phyloP scores from a whole-genome alignment of 2,888 invertebrate species.

The Chymomyza amoena region DNA sequence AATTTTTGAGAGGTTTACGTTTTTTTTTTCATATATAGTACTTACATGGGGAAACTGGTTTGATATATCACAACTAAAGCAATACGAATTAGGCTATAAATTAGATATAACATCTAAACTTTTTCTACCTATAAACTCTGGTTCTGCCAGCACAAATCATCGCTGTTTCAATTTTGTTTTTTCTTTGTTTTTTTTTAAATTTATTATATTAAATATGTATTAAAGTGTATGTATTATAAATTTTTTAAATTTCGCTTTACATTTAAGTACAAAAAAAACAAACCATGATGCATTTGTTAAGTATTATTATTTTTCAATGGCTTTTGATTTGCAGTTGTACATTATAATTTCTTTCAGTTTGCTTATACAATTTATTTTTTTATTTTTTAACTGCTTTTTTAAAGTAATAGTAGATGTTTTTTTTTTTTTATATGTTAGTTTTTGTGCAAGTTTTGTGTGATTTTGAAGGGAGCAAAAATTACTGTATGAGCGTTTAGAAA shows the following conservation, averaged over 20 bases:
- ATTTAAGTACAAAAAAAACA: slow-evolving; percentile 4
- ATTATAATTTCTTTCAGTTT: slow-evolving; percentile 16
- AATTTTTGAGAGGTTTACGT: not conserved
- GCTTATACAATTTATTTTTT: slow-evolving; percentile 31
- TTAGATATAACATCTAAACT: slow-evolving; percentile 59
- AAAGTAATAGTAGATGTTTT: slow-evolving; percentile 60
- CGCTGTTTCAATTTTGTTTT: not conserved
- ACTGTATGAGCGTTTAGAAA: slow-evolving; percentile 65
- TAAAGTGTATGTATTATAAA: not conserved
- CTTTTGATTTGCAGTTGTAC: slow-evolving; percentile 7
- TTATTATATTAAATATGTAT: not conserved
- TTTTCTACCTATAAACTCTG: slow-evolving; percentile 64
- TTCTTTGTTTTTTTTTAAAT: not conserved
- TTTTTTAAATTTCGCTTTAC: not conserved
- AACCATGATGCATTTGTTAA: not conserved
- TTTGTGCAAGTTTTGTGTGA: slow-evolving; percentile 17
- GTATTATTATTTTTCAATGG: not conserved
- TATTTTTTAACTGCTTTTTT: slow-evolving; percentile 61
- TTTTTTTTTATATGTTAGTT: not conserved
- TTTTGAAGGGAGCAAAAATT: slow-evolving; percentile 49
- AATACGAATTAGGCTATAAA: slow-evolving; percentile 63
- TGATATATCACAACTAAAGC: slow-evolving; percentile 49
- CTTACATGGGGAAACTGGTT: slow-evolving; percentile 13
- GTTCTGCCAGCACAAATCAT: not conserved
- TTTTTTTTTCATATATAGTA: not conserved